Evolutionary conservation across 2,797 vertebrate species (phyloP).

Genomic region (Eutrigla gurnardus): DNA sequence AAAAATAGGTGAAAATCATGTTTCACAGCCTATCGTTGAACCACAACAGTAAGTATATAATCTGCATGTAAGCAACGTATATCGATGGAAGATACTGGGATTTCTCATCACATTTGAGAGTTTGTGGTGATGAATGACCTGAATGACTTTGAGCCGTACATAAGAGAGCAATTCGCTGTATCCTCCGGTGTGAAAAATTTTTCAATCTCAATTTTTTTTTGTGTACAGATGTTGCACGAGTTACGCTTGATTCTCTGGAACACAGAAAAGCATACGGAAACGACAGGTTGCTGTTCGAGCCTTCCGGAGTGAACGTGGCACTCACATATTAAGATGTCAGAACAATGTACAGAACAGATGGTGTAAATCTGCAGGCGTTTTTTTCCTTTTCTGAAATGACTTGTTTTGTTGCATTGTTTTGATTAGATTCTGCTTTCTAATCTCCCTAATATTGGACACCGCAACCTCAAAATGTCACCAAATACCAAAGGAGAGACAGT

Average conservation of each 20-base stretch:
- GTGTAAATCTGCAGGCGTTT: neutral
- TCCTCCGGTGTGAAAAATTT: neutral
- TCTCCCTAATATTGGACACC: neutral
- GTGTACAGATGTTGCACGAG: neutral
- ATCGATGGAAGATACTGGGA: neutral
- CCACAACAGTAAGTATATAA: neutral
- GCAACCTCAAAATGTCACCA: conserved; percentile 19
- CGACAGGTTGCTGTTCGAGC: neutral
- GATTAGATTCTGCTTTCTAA: conserved; percentile 7
- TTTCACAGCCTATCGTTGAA: neutral
- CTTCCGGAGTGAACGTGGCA: neutral
- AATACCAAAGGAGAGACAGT: neutral
- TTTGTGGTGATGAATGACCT: neutral
- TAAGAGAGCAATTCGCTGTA: neutral
- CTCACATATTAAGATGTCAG: neutral
- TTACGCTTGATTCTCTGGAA: neutral
- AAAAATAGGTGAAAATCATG: neutral
- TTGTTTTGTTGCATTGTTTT: neutral
- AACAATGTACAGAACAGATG: conserved; percentile 4
- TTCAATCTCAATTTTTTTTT: neutral
- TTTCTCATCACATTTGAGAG: neutral
- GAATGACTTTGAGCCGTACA: neutral
- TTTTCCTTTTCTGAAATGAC: neutral
- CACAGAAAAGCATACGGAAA: conserved; percentile 1
- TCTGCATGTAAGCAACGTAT: neutral